Evolutionary conservation across 2,797 vertebrate genomes (phyloP).

Genomic region (Mus caroli): DNA sequence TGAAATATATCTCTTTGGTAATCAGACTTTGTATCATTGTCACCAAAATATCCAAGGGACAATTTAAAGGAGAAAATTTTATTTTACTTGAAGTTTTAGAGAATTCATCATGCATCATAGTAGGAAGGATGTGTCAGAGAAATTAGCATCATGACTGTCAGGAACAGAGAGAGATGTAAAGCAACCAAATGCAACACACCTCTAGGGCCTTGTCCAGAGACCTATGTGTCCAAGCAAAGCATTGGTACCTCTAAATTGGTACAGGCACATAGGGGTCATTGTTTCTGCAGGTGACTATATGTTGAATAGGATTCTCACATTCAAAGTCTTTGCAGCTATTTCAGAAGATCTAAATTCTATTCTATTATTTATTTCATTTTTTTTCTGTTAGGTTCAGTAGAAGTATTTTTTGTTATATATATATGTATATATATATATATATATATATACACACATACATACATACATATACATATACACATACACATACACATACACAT

Average conservation of each 20-base stretch:
- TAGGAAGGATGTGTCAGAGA: background rate
- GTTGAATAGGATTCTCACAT: background rate
- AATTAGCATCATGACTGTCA: background rate
- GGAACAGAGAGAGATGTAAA: background rate
- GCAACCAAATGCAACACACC: too few species aligned
- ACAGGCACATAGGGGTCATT: background rate
- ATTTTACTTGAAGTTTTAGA: background rate
- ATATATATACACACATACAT: too few species aligned
- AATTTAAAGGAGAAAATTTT: background rate
- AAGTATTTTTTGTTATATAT: background rate
- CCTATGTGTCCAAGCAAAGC: background rate
- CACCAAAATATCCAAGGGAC: background rate
- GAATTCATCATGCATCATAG: background rate
- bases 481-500: background rate
- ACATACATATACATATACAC: background rate
- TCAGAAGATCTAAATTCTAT: background rate
- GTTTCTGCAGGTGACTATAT: background rate
- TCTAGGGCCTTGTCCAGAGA: background rate
- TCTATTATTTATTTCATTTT: background rate
- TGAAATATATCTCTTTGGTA: background rate
- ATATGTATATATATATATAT: background rate
- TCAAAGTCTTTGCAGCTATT: background rate
- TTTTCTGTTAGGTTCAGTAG: slow-evolving; percentile 11
- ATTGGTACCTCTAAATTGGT: background rate
- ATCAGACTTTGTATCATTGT: background rate